Evolutionary conservation across 2,888 invertebrate species (phyloP), one percentile per base, ranked within the genome.

Genomic region (Scaptomyza cyrtandrae): DNA sequence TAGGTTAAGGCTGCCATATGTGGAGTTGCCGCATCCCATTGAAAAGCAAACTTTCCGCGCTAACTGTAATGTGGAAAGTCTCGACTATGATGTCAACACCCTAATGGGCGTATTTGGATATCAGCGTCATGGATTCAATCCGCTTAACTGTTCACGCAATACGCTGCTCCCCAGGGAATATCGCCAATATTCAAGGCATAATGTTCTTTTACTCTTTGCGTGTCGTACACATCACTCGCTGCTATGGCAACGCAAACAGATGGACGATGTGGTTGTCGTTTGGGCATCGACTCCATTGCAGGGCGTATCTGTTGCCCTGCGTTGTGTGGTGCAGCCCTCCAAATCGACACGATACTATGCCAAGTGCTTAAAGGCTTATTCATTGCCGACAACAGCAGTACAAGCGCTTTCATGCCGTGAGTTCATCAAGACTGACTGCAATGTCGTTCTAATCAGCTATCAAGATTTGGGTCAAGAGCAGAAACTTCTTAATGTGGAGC

Each of bases 351-450:
- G 66, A 2, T 81, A 67, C 49, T 85, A 63, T 56, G 50, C 64
- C 6, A 82, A 85, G 33, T 48, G 37, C 5, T 6, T 81, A 1
- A 70, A 64, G 35, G 71, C 81, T 0, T 71, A 67, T 1, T 7
- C 63, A 0, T 35, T 85, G 14, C 48, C 66, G 7, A 14, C 53
- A 2, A 39, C 59, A 4, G 41, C 39, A 0, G 16, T 16, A 10
- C 53, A 56, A 11, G 1, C 13, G 1, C 11, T 33, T 0, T 27
- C 58, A 1, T 81, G 83, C 31, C 55, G 63, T 2, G 80, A 85
- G 1, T 72, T 86, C 24, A 88, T 82, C 7, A 82, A 72, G 24
- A 86, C 80, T 1, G 83, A 88, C 31, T 62, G 35, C 37, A 82
- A 82, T 19, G 71, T 59, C 3, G 6, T 82, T 3, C 55, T 82